A percentile compares a stretch with the other conserved stretches of the same genome.
Conservation (phyloP, 2,797 vertebrate species). For the Melanotaenia boesemani region DNA sequence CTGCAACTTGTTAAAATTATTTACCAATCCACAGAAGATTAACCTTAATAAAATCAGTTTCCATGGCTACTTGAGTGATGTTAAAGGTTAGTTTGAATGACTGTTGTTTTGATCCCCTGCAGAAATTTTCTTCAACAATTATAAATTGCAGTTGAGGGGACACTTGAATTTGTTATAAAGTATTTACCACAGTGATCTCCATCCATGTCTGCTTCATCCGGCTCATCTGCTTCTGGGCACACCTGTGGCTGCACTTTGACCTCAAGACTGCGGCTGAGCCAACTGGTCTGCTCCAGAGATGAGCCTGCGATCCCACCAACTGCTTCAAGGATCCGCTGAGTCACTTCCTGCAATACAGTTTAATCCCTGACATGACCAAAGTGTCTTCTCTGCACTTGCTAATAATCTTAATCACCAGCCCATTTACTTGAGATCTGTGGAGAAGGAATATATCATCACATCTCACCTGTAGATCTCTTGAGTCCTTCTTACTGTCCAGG, state of each 20-base stretch:
- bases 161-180: background rate
- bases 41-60: background rate
- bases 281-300: constrained; percentile 97
- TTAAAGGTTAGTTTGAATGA: background rate
- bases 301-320: constrained; percentile 94
- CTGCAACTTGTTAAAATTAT: too few relatives aligned
- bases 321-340: constrained; percentile 94
- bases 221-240: constrained; percentile 85
- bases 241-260: constrained; percentile 97
- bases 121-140: background rate
- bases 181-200: constrained; percentile 83
- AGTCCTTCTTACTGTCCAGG: constrained; percentile 95
- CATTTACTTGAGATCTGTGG: background rate
- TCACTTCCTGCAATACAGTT: constrained; percentile 87
- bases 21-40: too few relatives aligned
- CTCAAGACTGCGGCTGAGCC: constrained; percentile 96
- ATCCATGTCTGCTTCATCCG: constrained; percentile 81
- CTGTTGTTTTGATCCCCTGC: background rate
- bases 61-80: background rate
- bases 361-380: background rate
- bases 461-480: constrained; percentile 93
- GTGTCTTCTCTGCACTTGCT: background rate
- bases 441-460: too few relatives aligned
- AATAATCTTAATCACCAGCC: background rate
- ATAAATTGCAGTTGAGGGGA: background rate